Conservation (phyloP, 2,113 vertebrate genomes). For the Mastomys natalensis region DNA sequence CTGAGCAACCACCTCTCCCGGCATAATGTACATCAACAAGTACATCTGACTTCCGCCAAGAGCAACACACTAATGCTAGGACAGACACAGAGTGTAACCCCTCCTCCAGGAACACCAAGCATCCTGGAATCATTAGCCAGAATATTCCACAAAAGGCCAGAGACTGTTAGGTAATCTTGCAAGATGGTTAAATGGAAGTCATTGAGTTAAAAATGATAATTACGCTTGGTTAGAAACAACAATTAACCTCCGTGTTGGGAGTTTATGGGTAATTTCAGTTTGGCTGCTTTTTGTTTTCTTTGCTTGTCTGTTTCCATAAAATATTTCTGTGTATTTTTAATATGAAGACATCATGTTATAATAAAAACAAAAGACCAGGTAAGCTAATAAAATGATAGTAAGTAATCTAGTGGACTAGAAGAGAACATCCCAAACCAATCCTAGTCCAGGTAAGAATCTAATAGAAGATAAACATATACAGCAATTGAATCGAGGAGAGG, state of each 20-base stretch:
- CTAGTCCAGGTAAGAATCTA: conserved; percentile 11
- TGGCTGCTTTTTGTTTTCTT: not conserved
- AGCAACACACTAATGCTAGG: not conserved
- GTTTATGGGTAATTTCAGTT: not conserved
- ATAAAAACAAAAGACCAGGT: conserved; percentile 34
- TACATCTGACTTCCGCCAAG: not conserved
- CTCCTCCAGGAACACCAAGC: not conserved
- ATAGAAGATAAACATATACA: not conserved
- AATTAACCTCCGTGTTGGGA: not conserved
- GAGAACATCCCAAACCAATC: not conserved
- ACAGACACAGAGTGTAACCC: not conserved
- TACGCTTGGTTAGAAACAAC: not conserved
- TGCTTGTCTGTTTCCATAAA: conserved; percentile 53
- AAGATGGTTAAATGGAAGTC: not conserved
- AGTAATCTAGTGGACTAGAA: conserved; percentile 29
- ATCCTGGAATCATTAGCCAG: not conserved
- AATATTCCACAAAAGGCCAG: not conserved
- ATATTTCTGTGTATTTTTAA: conserved; percentile 10
- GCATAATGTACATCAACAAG: not conserved
- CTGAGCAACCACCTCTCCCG: not conserved
- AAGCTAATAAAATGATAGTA: not conserved
- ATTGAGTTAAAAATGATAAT: conserved; percentile 11
- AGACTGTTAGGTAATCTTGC: not conserved
- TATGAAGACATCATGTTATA: not conserved
- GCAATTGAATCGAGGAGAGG: conserved; percentile 23